These are phyloP conservation scores for Uloborus plumipes DNA, from an alignment of 2,888 invertebrate species.

Conservation along the genomic window DNA sequence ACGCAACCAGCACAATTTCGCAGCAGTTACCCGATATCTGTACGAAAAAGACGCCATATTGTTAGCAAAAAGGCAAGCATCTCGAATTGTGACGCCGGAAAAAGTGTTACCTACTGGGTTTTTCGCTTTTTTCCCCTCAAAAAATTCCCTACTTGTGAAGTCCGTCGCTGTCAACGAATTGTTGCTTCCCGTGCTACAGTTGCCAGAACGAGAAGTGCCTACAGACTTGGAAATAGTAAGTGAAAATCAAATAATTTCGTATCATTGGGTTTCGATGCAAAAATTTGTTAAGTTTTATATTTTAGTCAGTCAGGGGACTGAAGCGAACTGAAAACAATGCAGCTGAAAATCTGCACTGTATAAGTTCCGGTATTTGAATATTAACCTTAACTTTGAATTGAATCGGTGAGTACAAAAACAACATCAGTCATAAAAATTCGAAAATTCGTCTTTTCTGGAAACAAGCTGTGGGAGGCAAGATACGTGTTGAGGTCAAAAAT, in stretches of 20 bases:
- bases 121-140: conserved; percentile 36
- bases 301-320: too few species aligned
- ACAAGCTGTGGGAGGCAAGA: too few species aligned
- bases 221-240: conserved; percentile 27
- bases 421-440: too few species aligned
- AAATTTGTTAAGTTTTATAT: too few species aligned
- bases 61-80: conserved; percentile 23
- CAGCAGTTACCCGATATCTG: conserved; percentile 9
- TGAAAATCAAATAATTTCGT: neutral
- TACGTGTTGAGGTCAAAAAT: too few species aligned
- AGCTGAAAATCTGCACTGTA: too few species aligned
- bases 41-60: conserved; percentile 19
- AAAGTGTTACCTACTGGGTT: conserved; percentile 25
- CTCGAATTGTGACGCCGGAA: neutral
- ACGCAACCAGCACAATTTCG: conserved; percentile 34
- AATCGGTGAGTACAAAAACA: too few species aligned
- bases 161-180: conserved; percentile 44
- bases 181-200: conserved; percentile 26
- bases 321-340: too few species aligned
- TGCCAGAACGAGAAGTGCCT: conserved; percentile 16
- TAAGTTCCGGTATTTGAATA: too few species aligned
- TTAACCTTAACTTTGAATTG: too few species aligned
- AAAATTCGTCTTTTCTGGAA: too few species aligned
- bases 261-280: too few species aligned
- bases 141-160: conserved; percentile 33